Evolutionary conservation across 1,140 invertebrate species (phyloP).

Genomic region (Triops cancriformis): DNA sequence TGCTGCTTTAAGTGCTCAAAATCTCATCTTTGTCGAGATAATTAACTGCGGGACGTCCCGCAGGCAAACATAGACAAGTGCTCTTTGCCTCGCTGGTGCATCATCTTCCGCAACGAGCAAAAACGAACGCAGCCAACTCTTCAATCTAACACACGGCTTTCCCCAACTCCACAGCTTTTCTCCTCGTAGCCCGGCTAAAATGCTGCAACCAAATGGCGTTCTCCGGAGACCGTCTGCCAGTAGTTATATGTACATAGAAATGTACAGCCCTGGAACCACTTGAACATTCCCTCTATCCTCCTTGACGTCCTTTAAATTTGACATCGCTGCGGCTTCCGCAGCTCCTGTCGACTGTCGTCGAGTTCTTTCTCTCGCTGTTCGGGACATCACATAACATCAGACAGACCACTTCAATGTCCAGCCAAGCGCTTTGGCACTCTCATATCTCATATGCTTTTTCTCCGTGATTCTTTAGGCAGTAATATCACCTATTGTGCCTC

Average conservation of each 20-base stretch:
- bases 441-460: background rate
- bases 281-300: background rate
- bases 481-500: background rate
- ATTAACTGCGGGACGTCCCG: slow-evolving; percentile 9
- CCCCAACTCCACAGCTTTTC: background rate
- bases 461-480: background rate
- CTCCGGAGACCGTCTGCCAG: background rate
- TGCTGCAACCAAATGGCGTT: slow-evolving; percentile 12
- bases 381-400: background rate
- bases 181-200: background rate
- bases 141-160: background rate
- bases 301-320: background rate
- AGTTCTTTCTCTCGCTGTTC: background rate
- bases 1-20: slow-evolving; percentile 9
- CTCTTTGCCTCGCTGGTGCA: slow-evolving; percentile 3
- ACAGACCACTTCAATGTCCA: slow-evolving; percentile 6
- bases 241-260: slow-evolving; percentile 1
- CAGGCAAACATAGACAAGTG: slow-evolving; percentile 5
- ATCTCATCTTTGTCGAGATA: slow-evolving; percentile 10
- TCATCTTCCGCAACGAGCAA: background rate
- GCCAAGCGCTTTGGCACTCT: background rate
- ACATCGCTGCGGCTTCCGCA: background rate
- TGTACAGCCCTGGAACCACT: background rate
- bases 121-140: background rate
- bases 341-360: background rate